Evolutionary conservation across 2,797 vertebrate species (phyloP), one percentile per base, ranked within the genome.

Genomic region (Odontamblyopus lacepedii): DNA sequence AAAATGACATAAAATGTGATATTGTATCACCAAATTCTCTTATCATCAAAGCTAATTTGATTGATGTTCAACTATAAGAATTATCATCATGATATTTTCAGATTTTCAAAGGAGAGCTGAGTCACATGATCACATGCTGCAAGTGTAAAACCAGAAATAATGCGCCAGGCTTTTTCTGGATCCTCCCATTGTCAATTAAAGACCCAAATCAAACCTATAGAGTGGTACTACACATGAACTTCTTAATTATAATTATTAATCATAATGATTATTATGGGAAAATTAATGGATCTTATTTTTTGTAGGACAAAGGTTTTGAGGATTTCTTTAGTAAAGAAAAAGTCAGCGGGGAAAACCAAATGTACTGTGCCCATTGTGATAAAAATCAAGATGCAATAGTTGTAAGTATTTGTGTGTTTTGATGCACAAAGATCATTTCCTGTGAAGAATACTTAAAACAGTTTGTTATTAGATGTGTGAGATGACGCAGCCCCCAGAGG

Each of bases 71-170:
- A 38, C 35, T 8, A 11, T 23, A 23, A 8, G n/a, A n/a, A 23
- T 55, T 23, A 56, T n/a, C 19, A 44, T 44, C 44, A 63, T 9
- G 12, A 9, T 65, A 5, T 53, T 41, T 57, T 30, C 50, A 94
- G 93, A 78, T 86, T 4, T 93, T 93, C 65, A 80, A 76, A 30
- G 92, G 91, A 2, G 75, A 85, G 67, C 80, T 92, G 63, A 82
- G 18, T 38, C 86, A 91, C 69, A 77, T 57, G 48, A 76, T 64
- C 60, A 85, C 6, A 0, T 94, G 93, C 71, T 26, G 2, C 0
- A 5, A 2, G 5, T 82, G 78, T 16, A 4, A 68, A 0, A 1
- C 19, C 0, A 51, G 1, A 1, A 85, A 1, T 0, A 0, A 73
- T 9, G 82, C 79, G n/a, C 56, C 1, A 0, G 76, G 4, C 55